Evolutionary conservation across 2,797 vertebrate species (phyloP).

Genomic region (Eulemur mongoz): DNA sequence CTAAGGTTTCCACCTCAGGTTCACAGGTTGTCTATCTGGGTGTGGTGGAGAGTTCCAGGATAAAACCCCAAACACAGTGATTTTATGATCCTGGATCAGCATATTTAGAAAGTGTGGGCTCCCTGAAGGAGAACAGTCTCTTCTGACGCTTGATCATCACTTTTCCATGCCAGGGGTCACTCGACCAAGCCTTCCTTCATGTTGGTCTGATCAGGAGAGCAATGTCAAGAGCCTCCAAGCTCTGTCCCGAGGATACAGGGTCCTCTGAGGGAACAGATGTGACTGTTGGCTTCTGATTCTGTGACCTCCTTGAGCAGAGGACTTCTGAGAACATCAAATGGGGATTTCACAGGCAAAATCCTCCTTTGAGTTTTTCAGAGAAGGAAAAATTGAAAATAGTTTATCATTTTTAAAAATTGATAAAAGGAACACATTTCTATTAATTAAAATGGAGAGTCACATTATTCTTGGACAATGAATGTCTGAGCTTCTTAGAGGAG

Average conservation of each 20-base stretch:
- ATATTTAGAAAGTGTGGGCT: background rate
- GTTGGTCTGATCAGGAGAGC: background rate
- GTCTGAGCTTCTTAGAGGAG: background rate
- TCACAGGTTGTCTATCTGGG: background rate
- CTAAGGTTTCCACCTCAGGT: background rate
- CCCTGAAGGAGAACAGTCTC: background rate
- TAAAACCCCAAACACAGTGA: background rate
- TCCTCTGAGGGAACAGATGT: background rate
- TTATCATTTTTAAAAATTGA: background rate
- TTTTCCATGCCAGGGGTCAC: background rate
- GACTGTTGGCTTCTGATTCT: background rate
- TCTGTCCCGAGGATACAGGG: background rate
- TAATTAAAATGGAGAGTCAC: background rate
- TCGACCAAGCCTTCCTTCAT: background rate
- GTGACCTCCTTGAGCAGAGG: background rate
- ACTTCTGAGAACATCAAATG: background rate
- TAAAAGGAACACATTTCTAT: background rate
- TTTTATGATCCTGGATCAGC: rapidly evolving
- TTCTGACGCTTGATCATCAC: background rate
- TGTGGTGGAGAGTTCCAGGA: background rate
- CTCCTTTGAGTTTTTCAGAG: background rate
- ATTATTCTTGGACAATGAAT: background rate
- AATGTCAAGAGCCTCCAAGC: background rate
- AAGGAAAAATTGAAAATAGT: background rate
- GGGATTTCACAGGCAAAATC: too few relatives aligned